These are phyloP conservation scores for Hapalemur alaotrensis DNA, from an alignment of 2,797 vertebrate genomes.

Conservation along the genomic window DNA sequence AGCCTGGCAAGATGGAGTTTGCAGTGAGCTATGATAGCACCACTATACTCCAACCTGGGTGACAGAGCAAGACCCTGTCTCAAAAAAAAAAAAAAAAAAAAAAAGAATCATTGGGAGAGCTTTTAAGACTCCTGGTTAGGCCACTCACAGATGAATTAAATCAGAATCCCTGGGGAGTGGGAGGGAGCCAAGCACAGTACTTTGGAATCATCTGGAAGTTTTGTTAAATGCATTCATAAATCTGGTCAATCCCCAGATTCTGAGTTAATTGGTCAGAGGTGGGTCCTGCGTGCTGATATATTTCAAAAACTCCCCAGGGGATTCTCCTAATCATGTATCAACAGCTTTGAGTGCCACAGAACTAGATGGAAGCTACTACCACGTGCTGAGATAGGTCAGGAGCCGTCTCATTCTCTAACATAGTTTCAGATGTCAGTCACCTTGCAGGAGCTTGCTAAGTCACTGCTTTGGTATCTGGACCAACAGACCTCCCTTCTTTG, in stretches of 20 bases:
- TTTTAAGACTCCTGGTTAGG: not conserved
- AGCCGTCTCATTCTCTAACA: not conserved
- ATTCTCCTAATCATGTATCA: not conserved
- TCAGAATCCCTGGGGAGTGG: not conserved
- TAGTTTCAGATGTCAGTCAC: not conserved
- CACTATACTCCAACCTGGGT: no score
- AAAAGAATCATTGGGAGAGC: not conserved
- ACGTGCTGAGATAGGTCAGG: not conserved
- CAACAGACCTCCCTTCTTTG: not conserved
- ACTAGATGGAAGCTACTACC: not conserved
- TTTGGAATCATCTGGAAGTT: not conserved
- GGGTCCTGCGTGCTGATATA: not conserved
- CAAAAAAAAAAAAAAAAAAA: no score
- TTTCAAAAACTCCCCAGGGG: not conserved
- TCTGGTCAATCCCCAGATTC: not conserved
- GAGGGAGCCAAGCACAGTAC: not conserved
- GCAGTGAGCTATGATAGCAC: no score
- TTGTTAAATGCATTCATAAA: not conserved
- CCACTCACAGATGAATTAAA: not conserved
- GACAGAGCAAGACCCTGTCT: no score
- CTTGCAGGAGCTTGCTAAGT: not conserved
- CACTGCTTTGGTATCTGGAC: not conserved
- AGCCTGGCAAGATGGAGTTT: no score
- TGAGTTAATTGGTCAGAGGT: not conserved
- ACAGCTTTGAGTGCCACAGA: not conserved